These are phyloP conservation scores for Tetramorium parvispinum DNA, from an alignment of 1,140 invertebrate genomes.

Conservation along the genomic window DNA sequence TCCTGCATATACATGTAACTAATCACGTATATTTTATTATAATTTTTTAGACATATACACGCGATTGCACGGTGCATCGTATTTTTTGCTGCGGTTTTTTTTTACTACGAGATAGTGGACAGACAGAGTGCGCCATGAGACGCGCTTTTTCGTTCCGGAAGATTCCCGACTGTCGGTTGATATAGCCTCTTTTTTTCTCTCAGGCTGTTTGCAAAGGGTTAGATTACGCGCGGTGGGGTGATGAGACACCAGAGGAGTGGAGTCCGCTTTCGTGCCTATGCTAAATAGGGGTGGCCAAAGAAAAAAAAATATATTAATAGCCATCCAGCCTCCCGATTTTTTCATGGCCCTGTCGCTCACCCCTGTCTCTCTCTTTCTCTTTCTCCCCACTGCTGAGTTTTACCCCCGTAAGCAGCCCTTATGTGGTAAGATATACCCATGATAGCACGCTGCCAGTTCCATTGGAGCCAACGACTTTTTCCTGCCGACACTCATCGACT, in stretches of 20 bases:
- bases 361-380: slow-evolving; percentile 33
- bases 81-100: neutral
- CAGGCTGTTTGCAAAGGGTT: slow-evolving; percentile 77
- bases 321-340: slow-evolving; percentile 82
- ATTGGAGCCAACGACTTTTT: slow-evolving; percentile 69
- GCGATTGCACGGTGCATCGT: slow-evolving; percentile 57
- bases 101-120: slow-evolving; percentile 24
- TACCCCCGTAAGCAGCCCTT: slow-evolving; percentile 72
- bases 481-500: slow-evolving; percentile 11
- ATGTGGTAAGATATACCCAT: slow-evolving; percentile 81
- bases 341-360: slow-evolving; percentile 58
- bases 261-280: slow-evolving; percentile 77
- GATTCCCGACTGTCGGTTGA: slow-evolving; percentile 56
- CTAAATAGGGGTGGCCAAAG: slow-evolving; percentile 82
- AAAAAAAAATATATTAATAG: slow-evolving; percentile 83
- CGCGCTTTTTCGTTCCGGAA: slow-evolving; percentile 24
- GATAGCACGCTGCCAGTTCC: slow-evolving; percentile 73
- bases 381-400: slow-evolving; percentile 33
- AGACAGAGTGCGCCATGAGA: slow-evolving; percentile 60
- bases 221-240: slow-evolving; percentile 64
- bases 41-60: slow-evolving; percentile 21
- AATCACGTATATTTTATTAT: slow-evolving; percentile 48
- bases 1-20: neutral
- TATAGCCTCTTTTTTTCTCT: slow-evolving; percentile 70
- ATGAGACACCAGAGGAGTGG: slow-evolving; percentile 41